Evolutionary conservation across 35 echinoderm and acorn worm species (phyloP), one percentile per base, ranked within the genome.

Genomic region (Diadema setosum): DNA sequence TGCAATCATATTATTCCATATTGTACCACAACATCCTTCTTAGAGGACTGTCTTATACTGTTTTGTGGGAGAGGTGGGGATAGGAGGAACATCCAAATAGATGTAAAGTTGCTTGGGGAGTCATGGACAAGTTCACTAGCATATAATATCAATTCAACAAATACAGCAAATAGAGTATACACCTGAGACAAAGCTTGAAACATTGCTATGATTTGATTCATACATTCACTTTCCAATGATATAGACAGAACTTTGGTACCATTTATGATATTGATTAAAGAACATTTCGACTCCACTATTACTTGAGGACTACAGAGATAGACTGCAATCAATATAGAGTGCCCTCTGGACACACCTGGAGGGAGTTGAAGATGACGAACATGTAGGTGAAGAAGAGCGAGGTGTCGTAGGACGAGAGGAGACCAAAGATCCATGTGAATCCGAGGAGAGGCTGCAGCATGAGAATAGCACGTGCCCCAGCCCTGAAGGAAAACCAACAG

Each of bases 351-450:
- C 33, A 65, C 83, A 90, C 92, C 82, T 94, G 92, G 16, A 70
- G 59, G 6, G 92, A 94, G 45, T 89, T 94, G 41, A 94, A 94
- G 23, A 90, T 90, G 14, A 94, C 92, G 44, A 94, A 94, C 32
- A 90, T 42, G 70, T 94, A 94, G 23, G 87, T 75, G 45, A 94
- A 94, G 48, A 90, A 55, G 15, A 88, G 43, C 5, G 92, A 74
- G 39, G 49, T 42, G 40, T 75, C 86, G 20, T 57, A 85, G 15
- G 82, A 27, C 14, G 92, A 43, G 3, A 94, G 49, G 8, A 94
- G 75, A 7, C 92, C 92, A 56, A 94, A 94, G 9, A 90, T 46
- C 92, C 92, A 94, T 16, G 87, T 86, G 2, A 90, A 58, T 39
- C 92, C 92, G 25, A 94, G 50, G 12, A 94, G 50, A 5, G 92